These are phyloP conservation scores for Drosophila buzzatii DNA, from an alignment of 2,888 invertebrate species.

Conservation along the genomic window DNA sequence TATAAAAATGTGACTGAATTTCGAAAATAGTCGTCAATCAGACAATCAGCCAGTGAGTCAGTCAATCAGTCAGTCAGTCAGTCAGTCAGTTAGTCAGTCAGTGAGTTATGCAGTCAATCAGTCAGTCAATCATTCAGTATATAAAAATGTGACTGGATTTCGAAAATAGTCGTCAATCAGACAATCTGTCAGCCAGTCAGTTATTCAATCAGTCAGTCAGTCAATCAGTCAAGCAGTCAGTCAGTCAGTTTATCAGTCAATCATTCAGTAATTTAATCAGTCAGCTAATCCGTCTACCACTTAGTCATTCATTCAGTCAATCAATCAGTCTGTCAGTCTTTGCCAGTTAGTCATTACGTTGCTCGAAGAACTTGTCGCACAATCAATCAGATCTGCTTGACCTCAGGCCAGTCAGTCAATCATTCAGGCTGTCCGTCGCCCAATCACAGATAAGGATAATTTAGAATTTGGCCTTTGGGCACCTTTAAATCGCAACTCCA, in stretches of 20 bases:
- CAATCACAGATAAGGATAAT: neutral
- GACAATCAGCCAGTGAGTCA: neutral
- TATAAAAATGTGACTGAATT: too few species aligned
- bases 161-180: neutral
- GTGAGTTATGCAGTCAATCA: neutral
- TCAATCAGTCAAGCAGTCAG: neutral
- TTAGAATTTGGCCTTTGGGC: neutral
- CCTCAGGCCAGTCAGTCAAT: neutral
- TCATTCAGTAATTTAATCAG: neutral
- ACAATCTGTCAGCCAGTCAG: neutral
- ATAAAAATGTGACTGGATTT: neutral
- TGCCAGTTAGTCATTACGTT: too few species aligned
- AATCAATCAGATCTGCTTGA: neutral
- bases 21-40: too few species aligned
- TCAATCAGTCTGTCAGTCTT: too few species aligned
- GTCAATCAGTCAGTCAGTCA: neutral
- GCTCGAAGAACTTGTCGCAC: neutral
- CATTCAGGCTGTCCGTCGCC: neutral
- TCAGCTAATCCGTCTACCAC: neutral
- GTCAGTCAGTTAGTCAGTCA: neutral
- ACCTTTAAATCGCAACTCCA: neutral
- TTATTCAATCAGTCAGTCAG: neutral
- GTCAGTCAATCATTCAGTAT: neutral
- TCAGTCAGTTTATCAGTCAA: neutral
- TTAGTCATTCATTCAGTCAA: too few species aligned